Evolutionary conservation across 2,113 vertebrate species (phyloP).

Genomic region (Amia ocellicauda): DNA sequence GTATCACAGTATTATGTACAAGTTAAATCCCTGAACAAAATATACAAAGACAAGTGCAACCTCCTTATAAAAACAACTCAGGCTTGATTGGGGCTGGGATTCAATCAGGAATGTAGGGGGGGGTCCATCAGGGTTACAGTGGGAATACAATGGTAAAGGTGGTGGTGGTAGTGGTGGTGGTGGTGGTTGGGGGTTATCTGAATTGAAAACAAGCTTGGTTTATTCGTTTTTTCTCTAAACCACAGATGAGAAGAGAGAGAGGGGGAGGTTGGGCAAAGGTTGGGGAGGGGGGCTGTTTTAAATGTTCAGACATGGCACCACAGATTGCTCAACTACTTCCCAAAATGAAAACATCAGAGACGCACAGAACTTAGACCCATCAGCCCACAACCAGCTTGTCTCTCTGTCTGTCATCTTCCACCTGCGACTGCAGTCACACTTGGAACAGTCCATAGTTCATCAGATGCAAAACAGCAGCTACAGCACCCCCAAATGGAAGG

Average conservation of each 20-base stretch:
- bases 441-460: no score
- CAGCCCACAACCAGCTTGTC: not conserved
- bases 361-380: not conserved
- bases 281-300: not conserved
- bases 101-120: slow-evolving; percentile 27
- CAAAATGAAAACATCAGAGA: not conserved
- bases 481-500: no score
- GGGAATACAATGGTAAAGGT: no score
- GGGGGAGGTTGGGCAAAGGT: not conserved
- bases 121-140: no score
- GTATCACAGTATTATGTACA: slow-evolving; percentile 62
- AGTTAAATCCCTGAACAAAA: slow-evolving; percentile 69
- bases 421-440: no score
- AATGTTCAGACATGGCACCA: slow-evolving; percentile 3
- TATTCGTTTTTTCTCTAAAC: not conserved
- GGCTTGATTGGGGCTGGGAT: no score
- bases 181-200: slow-evolving; percentile 5
- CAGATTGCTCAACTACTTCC: not conserved
- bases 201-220: not conserved
- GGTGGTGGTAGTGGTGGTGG: not conserved
- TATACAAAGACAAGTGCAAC: slow-evolving; percentile 62
- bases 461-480: no score
- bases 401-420: slow-evolving; percentile 9
- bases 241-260: not conserved
- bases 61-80: slow-evolving; percentile 40